Conservation (phyloP, 2,113 vertebrate species). For the Myiozetetes cayanensis region DNA sequence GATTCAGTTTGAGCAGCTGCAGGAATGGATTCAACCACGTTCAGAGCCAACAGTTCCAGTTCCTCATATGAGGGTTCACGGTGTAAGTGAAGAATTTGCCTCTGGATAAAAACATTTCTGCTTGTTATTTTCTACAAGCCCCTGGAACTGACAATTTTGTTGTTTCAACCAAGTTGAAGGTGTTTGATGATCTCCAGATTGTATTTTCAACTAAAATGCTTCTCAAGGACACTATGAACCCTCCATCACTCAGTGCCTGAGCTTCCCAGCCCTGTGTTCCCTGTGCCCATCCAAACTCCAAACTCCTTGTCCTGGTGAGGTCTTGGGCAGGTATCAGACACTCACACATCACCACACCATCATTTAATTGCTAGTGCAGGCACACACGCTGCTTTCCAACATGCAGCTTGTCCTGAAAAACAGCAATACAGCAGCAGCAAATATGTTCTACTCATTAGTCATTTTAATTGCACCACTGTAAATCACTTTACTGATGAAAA, state of each 20-base stretch:
- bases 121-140: neutral
- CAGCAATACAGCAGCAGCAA: neutral
- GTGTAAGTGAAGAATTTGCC: neutral
- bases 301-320: neutral
- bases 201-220: neutral
- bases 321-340: neutral
- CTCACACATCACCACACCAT: neutral
- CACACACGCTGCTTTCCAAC: neutral
- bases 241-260: neutral
- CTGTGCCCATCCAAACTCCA: neutral
- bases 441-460: neutral
- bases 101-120: neutral
- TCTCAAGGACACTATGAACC: neutral
- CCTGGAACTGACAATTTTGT: neutral
- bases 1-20: neutral
- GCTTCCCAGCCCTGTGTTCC: neutral
- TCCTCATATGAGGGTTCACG: neutral
- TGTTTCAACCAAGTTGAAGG: neutral
- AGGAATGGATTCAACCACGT: neutral
- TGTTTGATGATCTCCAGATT: neutral
- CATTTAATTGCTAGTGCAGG: neutral
- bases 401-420: neutral
- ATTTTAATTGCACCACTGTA: neutral
- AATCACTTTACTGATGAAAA: neutral
- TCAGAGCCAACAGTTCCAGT: neutral